Percentiles rank a stretch among this genome's conserved stretches.
Conservation (phyloP, 2,113 vertebrate genomes). For the Hirundichthys speculiger region DNA sequence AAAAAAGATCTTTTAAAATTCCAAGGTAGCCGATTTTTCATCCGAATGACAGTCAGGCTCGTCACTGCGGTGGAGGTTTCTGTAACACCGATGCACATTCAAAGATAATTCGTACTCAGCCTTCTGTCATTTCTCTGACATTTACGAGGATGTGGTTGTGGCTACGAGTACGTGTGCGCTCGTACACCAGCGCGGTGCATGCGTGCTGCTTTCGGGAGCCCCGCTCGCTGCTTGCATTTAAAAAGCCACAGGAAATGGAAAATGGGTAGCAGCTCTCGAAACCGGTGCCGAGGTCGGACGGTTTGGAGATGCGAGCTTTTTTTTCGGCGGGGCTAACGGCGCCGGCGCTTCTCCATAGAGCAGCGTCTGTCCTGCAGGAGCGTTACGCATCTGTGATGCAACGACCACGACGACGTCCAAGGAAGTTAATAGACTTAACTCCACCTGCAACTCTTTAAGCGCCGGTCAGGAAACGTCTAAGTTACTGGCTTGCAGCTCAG, state of each 20-base stretch:
- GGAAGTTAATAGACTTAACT: no score
- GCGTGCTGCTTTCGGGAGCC: slow-evolving; percentile 64
- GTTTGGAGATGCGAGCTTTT: slow-evolving; percentile 34
- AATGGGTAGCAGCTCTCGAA: slow-evolving; percentile 59
- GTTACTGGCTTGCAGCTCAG: not conserved
- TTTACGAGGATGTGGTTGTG: slow-evolving; percentile 78
- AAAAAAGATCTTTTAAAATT: no score
- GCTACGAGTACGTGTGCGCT: slow-evolving; percentile 14
- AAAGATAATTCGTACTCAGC: slow-evolving; percentile 41
- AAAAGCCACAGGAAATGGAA: slow-evolving; percentile 83
- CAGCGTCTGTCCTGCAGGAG: slow-evolving; percentile 62
- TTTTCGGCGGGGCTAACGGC: no score
- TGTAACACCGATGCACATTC: slow-evolving; percentile 33
- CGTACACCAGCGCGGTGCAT: not conserved
- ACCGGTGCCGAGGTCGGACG: slow-evolving; percentile 49
- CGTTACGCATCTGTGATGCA: slow-evolving; percentile 57
- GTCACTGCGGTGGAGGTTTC: slow-evolving; percentile 33
- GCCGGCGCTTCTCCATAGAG: slow-evolving; percentile 23
- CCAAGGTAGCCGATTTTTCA: slow-evolving; percentile 38
- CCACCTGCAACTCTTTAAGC: no score
- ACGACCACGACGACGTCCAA: no score
- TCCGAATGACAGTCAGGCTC: slow-evolving; percentile 23
- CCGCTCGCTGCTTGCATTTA: slow-evolving; percentile 48
- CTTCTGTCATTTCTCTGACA: slow-evolving; percentile 53
- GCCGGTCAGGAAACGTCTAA: no score